A percentile compares a stretch with the other conserved stretches of the same genome.
These are phyloP conservation scores for Falcaria lacertinaria DNA, from an alignment of 2,888 invertebrate genomes.

Conservation along the genomic window DNA sequence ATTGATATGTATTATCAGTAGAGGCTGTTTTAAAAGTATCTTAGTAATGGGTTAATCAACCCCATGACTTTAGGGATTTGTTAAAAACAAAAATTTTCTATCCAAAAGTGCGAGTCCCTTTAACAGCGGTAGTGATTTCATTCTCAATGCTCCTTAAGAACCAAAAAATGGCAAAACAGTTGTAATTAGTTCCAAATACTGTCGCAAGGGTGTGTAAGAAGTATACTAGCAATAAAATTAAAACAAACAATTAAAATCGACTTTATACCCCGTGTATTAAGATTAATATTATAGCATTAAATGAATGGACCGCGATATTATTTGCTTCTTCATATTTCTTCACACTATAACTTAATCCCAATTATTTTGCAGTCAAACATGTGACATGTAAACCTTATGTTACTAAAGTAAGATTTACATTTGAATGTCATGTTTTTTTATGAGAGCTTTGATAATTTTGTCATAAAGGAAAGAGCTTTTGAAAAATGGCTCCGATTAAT, in stretches of 20 bases:
- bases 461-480: constrained; percentile 29
- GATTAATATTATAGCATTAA: constrained; percentile 15
- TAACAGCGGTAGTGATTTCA: too few relatives aligned
- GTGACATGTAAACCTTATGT: constrained; percentile 10
- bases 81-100: too few relatives aligned
- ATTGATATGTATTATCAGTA: too few relatives aligned
- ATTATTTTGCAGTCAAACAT: constrained; percentile 20
- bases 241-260: constrained; percentile 14
- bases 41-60: too few relatives aligned
- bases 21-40: too few relatives aligned
- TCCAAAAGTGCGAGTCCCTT: too few relatives aligned
- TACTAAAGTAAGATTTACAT: constrained; percentile 17
- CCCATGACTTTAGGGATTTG: too few relatives aligned
- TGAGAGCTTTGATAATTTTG: constrained; percentile 17
- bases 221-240: constrained; percentile 18
- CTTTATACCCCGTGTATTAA: constrained; percentile 12
- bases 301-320: constrained; percentile 11
- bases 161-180: too few relatives aligned
- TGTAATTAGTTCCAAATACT: too few relatives aligned
- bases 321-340: constrained; percentile 30
- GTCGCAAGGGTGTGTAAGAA: neutral
- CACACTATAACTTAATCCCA: constrained; percentile 31
- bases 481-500: constrained; percentile 55
- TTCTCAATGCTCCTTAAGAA: too few relatives aligned
- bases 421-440: constrained; percentile 7